Percentiles rank a stretch among this genome's conserved stretches.
These are phyloP conservation scores for Cantharis flavilabris DNA, from an alignment of 2,888 invertebrate genomes.

Conservation along the genomic window DNA sequence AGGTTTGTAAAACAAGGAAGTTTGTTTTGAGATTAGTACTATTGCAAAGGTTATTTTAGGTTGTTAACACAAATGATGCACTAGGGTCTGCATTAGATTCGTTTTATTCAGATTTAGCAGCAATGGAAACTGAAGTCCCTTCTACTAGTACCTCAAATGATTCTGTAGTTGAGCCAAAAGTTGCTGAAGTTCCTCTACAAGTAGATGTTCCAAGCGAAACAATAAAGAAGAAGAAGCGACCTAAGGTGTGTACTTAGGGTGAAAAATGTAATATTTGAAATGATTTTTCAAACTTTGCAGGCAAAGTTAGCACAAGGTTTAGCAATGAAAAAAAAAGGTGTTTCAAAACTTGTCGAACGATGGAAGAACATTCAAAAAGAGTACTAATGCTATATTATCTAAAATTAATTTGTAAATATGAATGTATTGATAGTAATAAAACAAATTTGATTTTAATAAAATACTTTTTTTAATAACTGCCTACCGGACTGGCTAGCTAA, in stretches of 20 bases:
- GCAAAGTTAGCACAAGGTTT: constrained; percentile 61
- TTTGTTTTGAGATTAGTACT: neutral
- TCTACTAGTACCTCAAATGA: constrained; percentile 15
- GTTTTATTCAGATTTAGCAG: constrained; percentile 65
- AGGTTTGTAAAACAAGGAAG: neutral
- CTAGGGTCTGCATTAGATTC: constrained; percentile 61
- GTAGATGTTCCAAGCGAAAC: constrained; percentile 31
- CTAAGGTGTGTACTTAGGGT: constrained; percentile 44
- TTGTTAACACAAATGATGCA: constrained; percentile 37
- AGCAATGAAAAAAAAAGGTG: constrained; percentile 70
- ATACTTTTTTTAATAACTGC: too few relatives aligned
- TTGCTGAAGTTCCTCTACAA: constrained; percentile 13
- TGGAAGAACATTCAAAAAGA: constrained; percentile 73
- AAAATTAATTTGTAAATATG: neutral
- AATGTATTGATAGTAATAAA: neutral
- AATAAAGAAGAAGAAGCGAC: constrained; percentile 52
- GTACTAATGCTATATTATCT: constrained; percentile 35
- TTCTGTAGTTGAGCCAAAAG: neutral
- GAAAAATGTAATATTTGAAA: neutral
- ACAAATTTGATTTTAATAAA: neutral
- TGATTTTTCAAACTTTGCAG: constrained; percentile 38
- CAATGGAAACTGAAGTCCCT: constrained; percentile 53
- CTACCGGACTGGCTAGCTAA: too few relatives aligned
- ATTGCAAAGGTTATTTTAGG: neutral
- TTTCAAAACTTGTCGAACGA: constrained; percentile 70